Conservation (phyloP, 2,888 invertebrate species). For the Saturnia japonica region DNA sequence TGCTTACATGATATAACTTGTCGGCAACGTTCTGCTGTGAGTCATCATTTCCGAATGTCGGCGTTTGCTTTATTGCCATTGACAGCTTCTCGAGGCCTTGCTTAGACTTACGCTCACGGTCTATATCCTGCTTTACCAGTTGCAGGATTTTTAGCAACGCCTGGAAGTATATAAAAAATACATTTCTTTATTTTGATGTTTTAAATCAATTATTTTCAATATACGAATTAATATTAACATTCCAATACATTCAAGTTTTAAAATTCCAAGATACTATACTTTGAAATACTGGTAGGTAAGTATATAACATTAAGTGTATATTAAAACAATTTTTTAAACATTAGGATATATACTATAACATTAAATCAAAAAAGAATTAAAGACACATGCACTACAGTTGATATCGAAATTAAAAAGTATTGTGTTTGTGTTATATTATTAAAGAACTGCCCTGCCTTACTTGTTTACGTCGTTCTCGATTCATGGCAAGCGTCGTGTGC, state of each 20-base stretch:
- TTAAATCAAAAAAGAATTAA: not conserved
- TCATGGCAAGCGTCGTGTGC: constrained; percentile 96
- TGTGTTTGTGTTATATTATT: not conserved
- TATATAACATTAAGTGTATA: no score
- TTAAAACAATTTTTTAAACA: not conserved
- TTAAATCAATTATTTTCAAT: not conserved
- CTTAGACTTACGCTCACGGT: constrained; percentile 93
- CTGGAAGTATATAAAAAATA: constrained; percentile 58
- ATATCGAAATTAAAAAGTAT: not conserved
- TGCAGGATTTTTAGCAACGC: constrained; percentile 92
- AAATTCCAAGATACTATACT: no score
- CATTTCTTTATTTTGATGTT: not conserved
- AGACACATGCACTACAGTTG: not conserved
- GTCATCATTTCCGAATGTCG: constrained; percentile 92
- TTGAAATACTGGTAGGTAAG: no score
- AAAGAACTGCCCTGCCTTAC: constrained; percentile 49
- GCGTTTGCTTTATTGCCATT: constrained; percentile 92
- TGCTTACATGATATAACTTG: constrained; percentile 93
- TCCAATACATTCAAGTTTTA: no score
- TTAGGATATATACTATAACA: not conserved
- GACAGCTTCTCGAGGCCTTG: constrained; percentile 94
- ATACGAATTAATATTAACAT: not conserved
- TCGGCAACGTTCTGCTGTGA: constrained; percentile 95
- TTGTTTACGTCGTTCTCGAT: constrained; percentile 93
- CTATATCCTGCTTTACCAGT: constrained; percentile 92